phyloP scores from a whole-genome alignment of 2,888 invertebrate genomes.

The Schizotus pectinicornis region DNA sequence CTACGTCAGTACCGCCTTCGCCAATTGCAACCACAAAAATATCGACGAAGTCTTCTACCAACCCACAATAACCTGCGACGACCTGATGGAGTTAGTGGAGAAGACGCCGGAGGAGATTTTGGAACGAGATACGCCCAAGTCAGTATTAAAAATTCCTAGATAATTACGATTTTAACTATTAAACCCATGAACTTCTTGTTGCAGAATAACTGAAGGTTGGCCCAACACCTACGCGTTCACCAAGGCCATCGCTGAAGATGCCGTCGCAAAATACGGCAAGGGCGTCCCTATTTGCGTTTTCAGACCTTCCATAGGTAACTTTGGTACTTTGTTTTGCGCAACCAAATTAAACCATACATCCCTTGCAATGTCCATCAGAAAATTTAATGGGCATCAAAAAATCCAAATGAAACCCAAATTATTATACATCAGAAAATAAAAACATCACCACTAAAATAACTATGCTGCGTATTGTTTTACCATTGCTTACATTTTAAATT shows the following conservation, averaged over 20 bases:
- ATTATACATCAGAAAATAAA: too few species aligned
- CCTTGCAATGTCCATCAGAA: too few species aligned
- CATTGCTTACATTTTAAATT: too few species aligned
- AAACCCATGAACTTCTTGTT: conserved; percentile 38
- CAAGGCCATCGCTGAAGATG: conserved; percentile 72
- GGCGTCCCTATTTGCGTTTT: conserved; percentile 69
- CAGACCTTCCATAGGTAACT: conserved; percentile 67
- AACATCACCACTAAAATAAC: too few species aligned
- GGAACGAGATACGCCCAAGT: conserved; percentile 48
- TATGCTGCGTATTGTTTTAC: too few species aligned
- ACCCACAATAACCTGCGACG: conserved; percentile 57
- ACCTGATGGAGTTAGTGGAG: conserved; percentile 48
- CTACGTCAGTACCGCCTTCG: conserved; percentile 46
- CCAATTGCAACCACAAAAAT: conserved; percentile 39
- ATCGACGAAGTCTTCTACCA: conserved; percentile 58
- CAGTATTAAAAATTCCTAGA: conserved; percentile 29
- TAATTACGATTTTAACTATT: background rate
- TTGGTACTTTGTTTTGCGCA: too few species aligned
- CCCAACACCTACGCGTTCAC: conserved; percentile 78
- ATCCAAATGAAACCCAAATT: too few species aligned
- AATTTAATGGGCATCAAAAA: too few species aligned
- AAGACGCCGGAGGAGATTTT: conserved; percentile 53
- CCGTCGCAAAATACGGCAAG: conserved; percentile 61
- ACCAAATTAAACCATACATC: too few species aligned
- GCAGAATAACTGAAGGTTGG: conserved; percentile 60